phyloP scores from a whole-genome alignment of 1,140 invertebrate species.

The Leptinotarsa defecta region DNA sequence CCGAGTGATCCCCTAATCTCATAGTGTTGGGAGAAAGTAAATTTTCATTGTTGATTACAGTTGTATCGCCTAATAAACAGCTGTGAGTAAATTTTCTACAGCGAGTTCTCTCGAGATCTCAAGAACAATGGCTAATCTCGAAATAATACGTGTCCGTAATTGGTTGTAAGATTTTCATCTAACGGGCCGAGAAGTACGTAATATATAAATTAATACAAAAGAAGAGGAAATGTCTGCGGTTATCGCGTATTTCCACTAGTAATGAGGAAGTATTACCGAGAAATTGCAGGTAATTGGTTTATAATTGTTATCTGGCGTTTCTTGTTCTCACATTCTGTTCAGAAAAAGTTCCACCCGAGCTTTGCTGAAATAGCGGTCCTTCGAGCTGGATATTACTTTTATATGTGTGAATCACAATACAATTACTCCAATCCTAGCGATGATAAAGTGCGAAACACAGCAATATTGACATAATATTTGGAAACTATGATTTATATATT shows the following conservation, averaged over 20 bases:
- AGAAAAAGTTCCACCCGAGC: too few species aligned
- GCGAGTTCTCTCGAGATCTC: background rate
- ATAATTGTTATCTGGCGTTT: background rate
- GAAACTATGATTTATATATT: background rate
- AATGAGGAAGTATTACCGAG: background rate
- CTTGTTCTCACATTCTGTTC: too few species aligned
- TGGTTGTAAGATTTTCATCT: constrained; percentile 10
- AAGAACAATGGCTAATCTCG: constrained; percentile 6
- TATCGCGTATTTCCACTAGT: background rate
- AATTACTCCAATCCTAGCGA: background rate
- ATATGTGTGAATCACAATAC: background rate
- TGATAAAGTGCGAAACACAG: background rate
- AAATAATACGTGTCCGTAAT: background rate
- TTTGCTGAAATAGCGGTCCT: too few species aligned
- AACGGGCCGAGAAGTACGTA: background rate
- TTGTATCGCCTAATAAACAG: background rate
- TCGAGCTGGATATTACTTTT: background rate
- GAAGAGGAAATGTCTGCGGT: background rate
- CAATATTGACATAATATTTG: background rate
- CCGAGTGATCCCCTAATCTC: too few species aligned
- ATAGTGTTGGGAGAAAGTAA: background rate
- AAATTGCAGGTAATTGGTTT: background rate
- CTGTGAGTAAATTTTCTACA: constrained; percentile 7
- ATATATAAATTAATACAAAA: background rate
- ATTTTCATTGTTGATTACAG: constrained; percentile 1